Conservation (phyloP, 2,113 vertebrate species). For the Neoarius graeffei region DNA sequence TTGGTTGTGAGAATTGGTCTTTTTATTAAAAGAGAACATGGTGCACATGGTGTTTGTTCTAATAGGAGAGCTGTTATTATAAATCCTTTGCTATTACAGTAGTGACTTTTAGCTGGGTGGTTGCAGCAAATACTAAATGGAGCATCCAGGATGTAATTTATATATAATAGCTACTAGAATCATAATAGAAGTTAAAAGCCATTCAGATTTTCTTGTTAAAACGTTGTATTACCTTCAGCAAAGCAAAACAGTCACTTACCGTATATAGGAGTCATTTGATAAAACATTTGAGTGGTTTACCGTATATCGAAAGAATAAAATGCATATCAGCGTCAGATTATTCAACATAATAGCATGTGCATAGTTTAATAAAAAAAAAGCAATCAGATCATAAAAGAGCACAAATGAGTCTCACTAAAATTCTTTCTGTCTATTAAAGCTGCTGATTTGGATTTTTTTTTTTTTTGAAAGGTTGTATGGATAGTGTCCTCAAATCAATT, state of each 20-base stretch:
- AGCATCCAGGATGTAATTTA: not conserved
- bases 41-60: not conserved
- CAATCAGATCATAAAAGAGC: not conserved
- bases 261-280: not conserved
- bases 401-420: not conserved
- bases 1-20: not conserved
- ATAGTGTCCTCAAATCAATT: not conserved
- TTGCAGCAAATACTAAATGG: not conserved
- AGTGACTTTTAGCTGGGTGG: not conserved
- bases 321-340: not conserved
- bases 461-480: not conserved
- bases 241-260: constrained; percentile 10
- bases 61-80: not conserved
- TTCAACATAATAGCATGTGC: not conserved
- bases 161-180: not conserved
- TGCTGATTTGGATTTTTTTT: not conserved
- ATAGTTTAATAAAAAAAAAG: not conserved
- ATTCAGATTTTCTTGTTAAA: not conserved
- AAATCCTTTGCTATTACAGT: not conserved
- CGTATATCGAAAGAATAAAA: not conserved
- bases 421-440: not conserved
- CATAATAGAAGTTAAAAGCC: not conserved
- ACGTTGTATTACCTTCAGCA: not conserved
- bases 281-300: not conserved
- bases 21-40: not conserved